These are phyloP conservation scores for Natrix natrix DNA, from an alignment of 2,797 vertebrate species.

Conservation along the genomic window DNA sequence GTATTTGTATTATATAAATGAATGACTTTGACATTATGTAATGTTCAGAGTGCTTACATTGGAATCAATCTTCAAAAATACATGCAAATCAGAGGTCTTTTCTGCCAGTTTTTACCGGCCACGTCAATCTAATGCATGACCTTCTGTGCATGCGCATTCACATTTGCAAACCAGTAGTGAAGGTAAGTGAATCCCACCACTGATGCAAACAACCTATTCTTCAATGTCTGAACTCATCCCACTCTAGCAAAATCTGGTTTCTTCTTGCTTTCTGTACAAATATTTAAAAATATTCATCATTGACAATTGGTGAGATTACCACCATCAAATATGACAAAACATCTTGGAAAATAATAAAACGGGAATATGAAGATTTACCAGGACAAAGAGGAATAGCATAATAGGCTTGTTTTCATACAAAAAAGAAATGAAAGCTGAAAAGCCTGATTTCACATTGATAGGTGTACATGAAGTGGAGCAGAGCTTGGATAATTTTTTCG, in stretches of 20 bases:
- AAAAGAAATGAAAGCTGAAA: too few species aligned
- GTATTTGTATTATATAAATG: constrained; percentile 36
- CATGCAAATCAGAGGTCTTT: neutral
- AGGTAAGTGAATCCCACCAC: too few species aligned
- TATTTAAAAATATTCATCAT: constrained; percentile 14
- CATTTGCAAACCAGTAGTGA: too few species aligned
- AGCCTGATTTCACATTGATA: too few species aligned
- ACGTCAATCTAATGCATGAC: too few species aligned
- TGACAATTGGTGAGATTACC: neutral
- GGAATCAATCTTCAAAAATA: constrained; percentile 12
- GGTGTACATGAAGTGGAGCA: too few species aligned
- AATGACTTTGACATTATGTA: constrained; percentile 17
- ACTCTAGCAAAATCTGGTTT: constrained; percentile 35
- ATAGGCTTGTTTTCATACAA: too few species aligned
- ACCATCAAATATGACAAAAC: constrained; percentile 21
- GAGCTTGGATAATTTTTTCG: too few species aligned
- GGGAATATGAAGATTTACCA: neutral
- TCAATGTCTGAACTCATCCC: neutral
- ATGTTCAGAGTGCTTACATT: constrained; percentile 10
- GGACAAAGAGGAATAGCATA: too few species aligned
- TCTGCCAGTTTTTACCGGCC: too few species aligned
- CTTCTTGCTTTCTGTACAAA: constrained; percentile 24
- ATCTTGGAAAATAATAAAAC: neutral
- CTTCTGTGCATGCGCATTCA: too few species aligned
- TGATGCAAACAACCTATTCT: neutral